These are phyloP conservation scores for Clytia hemisphaerica DNA, from an alignment of 30 jellyfish, hydroid and myxozoan genomes.

Conservation along the genomic window DNA sequence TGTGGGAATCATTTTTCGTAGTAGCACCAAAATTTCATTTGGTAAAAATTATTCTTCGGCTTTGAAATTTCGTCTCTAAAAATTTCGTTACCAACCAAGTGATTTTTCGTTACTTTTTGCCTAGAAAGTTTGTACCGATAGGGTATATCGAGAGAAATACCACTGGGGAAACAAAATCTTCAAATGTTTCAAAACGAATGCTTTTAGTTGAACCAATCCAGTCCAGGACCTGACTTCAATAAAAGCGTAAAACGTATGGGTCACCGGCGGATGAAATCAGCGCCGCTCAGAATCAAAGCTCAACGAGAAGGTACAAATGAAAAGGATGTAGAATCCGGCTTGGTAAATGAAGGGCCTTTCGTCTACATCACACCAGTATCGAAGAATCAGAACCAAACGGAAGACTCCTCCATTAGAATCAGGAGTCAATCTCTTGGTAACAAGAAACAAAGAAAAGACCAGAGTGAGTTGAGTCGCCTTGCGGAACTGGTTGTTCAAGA, in stretches of 20 bases:
- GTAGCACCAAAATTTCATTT: too few relatives aligned
- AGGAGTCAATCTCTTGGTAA: slow-evolving; percentile 65
- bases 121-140: background rate
- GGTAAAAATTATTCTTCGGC: too few relatives aligned
- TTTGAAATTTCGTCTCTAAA: too few relatives aligned
- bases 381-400: background rate
- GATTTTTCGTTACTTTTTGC: too few relatives aligned
- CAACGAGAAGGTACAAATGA: background rate
- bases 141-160: background rate
- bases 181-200: background rate
- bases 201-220: too few relatives aligned
- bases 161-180: background rate
- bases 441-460: slow-evolving; percentile 25
- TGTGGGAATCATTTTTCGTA: too few relatives aligned
- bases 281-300: slow-evolving; percentile 24
- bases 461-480: slow-evolving; percentile 53
- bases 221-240: too few relatives aligned
- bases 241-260: too few relatives aligned
- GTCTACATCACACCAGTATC: background rate
- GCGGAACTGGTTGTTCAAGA: slow-evolving; percentile 87
- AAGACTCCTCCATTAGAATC: slow-evolving; percentile 21
- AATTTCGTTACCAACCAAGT: too few relatives aligned
- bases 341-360: slow-evolving; percentile 24
- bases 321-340: slow-evolving; percentile 5
- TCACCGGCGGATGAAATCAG: slow-evolving; percentile 82